Evolutionary conservation across 1,140 invertebrate genomes (phyloP), one percentile per base, ranked within the genome.

Genomic region (Camponotus pennsylvanicus): DNA sequence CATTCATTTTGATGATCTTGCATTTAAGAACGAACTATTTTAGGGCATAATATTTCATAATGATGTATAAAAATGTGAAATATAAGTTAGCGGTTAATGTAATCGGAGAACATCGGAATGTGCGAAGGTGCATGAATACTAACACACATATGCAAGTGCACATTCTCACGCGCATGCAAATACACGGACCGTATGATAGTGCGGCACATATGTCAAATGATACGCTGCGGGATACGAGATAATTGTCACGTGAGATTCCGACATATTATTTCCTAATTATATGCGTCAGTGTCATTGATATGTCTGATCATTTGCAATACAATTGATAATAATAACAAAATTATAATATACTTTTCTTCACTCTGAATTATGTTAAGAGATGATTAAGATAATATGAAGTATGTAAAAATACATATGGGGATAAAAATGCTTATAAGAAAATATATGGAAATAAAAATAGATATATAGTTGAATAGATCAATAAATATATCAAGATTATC

Each of bases 171-270:
- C 52, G 42, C 55, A 6, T 73, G 40, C 67, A 59, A 82, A 73
- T 73, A 49, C 52, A 40, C 18, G 18, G 2, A 0, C 4, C 13
- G 40, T 42, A 42, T 18, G 9, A 18, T 61, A 40, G 57, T 63
- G 27, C 69, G 64, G 13, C 63, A 80, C 55, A 79, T 85, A 75
- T 79, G 76, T 40, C 49, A 45, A 40, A 79, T 57, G 64, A 67
- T 82, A 27, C 77, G 76, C 49, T 59, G 63, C 77, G 61, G 77
- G 40, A 80, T 82, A 80, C 64, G 76, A 67, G 49, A 69, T 85
- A 59, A 85, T 61, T 83, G 79, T 80, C 52, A 80, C 37, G 52
- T 37, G 66, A 80, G 15, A 57, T 37, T 45, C 34, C 5, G 66
- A 15, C 67, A 40, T 80, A 70, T 80, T 80, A 80, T 80, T 57